A percentile compares a stretch with the other conserved stretches of the same genome.
Evolutionary conservation across 2,888 invertebrate genomes (phyloP).

Genomic region (Drosophila longiperda): DNA sequence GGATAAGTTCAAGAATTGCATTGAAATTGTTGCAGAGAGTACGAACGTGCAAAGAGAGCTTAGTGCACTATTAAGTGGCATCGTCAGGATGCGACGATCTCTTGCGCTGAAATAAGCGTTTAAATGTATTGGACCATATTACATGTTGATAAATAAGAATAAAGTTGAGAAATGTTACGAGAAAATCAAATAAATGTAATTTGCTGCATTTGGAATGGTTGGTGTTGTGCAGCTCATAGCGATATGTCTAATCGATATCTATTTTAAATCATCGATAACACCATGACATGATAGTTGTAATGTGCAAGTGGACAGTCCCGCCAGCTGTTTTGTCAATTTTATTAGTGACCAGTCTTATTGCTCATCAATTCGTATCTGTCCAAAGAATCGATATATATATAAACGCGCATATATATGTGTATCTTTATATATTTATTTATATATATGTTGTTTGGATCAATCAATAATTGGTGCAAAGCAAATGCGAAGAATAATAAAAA

Average conservation of each 20-base stretch:
- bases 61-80: conserved; percentile 60
- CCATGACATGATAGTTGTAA: conserved; percentile 23
- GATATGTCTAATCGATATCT: conserved; percentile 20
- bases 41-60: conserved; percentile 90
- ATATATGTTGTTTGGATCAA: conserved; percentile 43
- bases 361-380: conserved; percentile 54
- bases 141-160: conserved; percentile 38
- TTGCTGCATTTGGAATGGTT: neutral
- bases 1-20: conserved; percentile 89
- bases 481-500: conserved; percentile 28
- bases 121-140: neutral
- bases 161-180: conserved; percentile 29
- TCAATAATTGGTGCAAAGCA: conserved; percentile 59
- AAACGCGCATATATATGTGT: conserved; percentile 11
- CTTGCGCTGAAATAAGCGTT: conserved; percentile 18
- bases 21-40: conserved; percentile 89
- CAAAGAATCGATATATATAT: conserved; percentile 44
- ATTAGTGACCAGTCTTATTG: conserved; percentile 44
- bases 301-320: conserved; percentile 37
- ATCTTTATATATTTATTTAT: conserved; percentile 19
- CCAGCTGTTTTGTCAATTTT: conserved; percentile 43
- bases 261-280: conserved; percentile 26
- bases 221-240: neutral
- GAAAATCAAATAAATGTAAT: neutral
- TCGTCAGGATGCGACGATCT: conserved; percentile 51